A percentile compares a stretch with the other conserved stretches of the same genome.
These are phyloP conservation scores for Regulus satrapa DNA, from an alignment of 2,113 vertebrate species.

Conservation along the genomic window DNA sequence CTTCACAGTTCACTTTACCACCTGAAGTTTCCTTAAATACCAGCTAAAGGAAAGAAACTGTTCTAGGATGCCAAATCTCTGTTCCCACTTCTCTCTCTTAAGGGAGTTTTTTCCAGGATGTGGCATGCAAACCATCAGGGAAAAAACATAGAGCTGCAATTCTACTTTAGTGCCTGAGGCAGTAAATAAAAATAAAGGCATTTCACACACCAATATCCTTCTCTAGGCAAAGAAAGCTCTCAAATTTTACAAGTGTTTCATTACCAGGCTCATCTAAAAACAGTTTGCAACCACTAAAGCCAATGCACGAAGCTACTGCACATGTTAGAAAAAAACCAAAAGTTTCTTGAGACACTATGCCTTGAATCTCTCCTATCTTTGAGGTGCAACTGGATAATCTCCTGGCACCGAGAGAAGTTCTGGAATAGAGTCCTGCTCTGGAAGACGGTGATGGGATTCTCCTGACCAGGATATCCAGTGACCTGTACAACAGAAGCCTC, in stretches of 20 bases:
- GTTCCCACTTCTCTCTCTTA: background rate
- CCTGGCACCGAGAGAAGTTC: background rate
- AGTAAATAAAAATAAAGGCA: background rate
- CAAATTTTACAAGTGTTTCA: background rate
- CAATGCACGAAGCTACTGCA: background rate
- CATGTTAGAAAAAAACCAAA: background rate
- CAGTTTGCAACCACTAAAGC: background rate
- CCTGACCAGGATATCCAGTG: background rate
- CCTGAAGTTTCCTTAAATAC: background rate
- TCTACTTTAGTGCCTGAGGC: background rate
- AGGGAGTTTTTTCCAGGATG: background rate
- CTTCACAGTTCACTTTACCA: background rate
- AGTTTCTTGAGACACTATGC: background rate
- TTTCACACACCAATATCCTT: background rate
- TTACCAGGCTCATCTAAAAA: background rate
- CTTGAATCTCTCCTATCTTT: background rate
- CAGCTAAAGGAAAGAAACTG: background rate
- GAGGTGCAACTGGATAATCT: background rate
- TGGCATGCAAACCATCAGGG: background rate
- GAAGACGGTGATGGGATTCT: background rate
- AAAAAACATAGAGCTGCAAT: background rate
- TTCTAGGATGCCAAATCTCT: background rate
- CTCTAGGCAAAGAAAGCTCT: background rate
- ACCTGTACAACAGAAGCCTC: background rate
- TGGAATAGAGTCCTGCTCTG: background rate